Evolutionary conservation across 2,113 vertebrate species (phyloP).

Genomic region (Sakesphorus luctuosus): DNA sequence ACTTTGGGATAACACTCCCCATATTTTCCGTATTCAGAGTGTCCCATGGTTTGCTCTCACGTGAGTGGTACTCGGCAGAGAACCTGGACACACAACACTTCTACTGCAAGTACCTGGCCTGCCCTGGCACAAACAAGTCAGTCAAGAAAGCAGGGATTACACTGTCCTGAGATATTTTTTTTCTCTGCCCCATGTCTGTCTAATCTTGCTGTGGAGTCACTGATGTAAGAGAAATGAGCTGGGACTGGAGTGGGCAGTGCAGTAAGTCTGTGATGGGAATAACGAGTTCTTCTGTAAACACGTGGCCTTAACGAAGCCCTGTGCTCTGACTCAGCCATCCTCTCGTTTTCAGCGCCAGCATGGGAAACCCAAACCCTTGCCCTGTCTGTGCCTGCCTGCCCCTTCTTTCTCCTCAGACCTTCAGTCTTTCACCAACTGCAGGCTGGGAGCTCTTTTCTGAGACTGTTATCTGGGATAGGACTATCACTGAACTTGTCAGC

Average conservation of each 20-base stretch:
- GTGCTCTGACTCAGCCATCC: neutral
- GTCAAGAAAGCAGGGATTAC: accelerated
- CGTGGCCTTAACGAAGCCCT: accelerated
- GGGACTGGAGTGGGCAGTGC: neutral
- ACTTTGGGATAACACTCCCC: neutral
- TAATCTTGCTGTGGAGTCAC: neutral
- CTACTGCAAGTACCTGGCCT: neutral
- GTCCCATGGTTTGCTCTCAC: accelerated
- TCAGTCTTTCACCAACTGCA: neutral
- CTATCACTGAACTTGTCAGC: neutral
- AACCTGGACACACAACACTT: accelerated
- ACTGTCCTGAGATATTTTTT: neutral
- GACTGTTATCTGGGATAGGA: neutral
- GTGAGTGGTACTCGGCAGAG: accelerated
- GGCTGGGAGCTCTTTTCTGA: neutral
- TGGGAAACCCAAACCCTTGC: neutral
- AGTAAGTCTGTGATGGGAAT: neutral
- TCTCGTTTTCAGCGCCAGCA: neutral
- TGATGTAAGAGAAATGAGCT: neutral
- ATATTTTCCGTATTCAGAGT: neutral
- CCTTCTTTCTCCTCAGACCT: neutral
- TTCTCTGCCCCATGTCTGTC: neutral
- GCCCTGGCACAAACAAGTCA: neutral
- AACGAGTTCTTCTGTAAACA: neutral
- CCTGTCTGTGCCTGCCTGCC: neutral